These are phyloP conservation scores for Poeciliopsis turrubarensis DNA, from an alignment of 2,113 vertebrate genomes.

Conservation along the genomic window DNA sequence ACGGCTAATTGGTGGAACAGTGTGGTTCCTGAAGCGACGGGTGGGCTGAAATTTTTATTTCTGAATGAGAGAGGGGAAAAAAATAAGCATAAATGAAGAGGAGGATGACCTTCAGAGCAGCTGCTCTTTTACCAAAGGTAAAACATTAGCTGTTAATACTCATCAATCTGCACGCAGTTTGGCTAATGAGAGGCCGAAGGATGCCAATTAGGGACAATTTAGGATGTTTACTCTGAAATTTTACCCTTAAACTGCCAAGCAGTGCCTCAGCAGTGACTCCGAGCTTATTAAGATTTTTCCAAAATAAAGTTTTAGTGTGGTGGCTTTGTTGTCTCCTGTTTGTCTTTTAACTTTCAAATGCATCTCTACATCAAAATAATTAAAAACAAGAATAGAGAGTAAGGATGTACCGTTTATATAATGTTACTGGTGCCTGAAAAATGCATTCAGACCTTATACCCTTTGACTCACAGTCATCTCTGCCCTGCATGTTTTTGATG, in stretches of 20 bases:
- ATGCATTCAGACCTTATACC: no score
- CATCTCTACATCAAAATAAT: no score
- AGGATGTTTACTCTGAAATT: constrained; percentile 10
- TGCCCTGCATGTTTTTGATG: no score
- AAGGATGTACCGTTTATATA: no score
- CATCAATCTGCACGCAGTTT: background rate
- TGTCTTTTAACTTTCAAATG: background rate
- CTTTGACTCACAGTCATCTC: no score
- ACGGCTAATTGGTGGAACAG: constrained; percentile 1
- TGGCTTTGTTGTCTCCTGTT: background rate
- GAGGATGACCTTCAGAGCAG: constrained; percentile 18
- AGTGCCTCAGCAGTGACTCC: background rate
- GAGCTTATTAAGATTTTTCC: background rate
- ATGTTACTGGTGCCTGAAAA: no score
- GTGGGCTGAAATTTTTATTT: background rate
- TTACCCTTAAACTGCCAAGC: background rate
- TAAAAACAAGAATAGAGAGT: no score
- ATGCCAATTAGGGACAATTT: constrained; percentile 3
- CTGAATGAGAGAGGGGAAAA: background rate
- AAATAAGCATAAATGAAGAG: background rate
- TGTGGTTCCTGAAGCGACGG: background rate
- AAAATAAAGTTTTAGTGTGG: background rate
- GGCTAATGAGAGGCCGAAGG: constrained; percentile 9
- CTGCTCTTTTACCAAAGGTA: background rate
- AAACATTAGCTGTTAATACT: background rate